Percentiles rank a stretch among this genome's conserved stretches.
Evolutionary conservation across 2,888 invertebrate genomes (phyloP).

Genomic region (Limnephilus auricula): DNA sequence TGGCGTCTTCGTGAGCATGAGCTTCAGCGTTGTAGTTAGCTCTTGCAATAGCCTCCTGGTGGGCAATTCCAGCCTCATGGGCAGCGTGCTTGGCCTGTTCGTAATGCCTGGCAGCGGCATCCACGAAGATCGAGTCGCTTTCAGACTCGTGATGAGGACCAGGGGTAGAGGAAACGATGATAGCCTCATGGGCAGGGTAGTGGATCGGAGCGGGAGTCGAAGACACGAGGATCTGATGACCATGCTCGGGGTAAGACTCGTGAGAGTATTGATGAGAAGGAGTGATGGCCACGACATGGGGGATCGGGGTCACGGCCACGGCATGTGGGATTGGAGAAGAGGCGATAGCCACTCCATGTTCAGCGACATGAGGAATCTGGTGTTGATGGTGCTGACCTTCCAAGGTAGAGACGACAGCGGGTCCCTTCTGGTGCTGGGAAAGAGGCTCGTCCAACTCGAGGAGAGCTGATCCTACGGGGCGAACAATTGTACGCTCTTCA

Average conservation of each 20-base stretch:
- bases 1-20: slow-evolving; percentile 68
- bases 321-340: slow-evolving; percentile 57
- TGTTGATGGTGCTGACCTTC: slow-evolving; percentile 61
- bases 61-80: slow-evolving; percentile 59
- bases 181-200: slow-evolving; percentile 53
- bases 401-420: slow-evolving; percentile 71
- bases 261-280: slow-evolving; percentile 54
- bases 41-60: slow-evolving; percentile 61
- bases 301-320: slow-evolving; percentile 64
- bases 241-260: slow-evolving; percentile 33
- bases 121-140: slow-evolving; percentile 70
- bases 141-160: slow-evolving; percentile 67
- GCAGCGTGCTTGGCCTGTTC: slow-evolving; percentile 61
- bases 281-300: slow-evolving; percentile 64
- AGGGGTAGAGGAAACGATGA: slow-evolving; percentile 66
- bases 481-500: slow-evolving; percentile 79
- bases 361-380: slow-evolving; percentile 47
- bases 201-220: slow-evolving; percentile 65
- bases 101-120: slow-evolving; percentile 68
- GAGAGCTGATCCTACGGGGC: slow-evolving; percentile 80
- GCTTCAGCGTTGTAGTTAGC: slow-evolving; percentile 30
- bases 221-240: slow-evolving; percentile 59
- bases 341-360: slow-evolving; percentile 60
- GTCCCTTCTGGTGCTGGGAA: slow-evolving; percentile 77
- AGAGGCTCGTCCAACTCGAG: slow-evolving; percentile 79